phyloP scores from a whole-genome alignment of 2,888 invertebrate species.

The Dysmachus trigonus region DNA sequence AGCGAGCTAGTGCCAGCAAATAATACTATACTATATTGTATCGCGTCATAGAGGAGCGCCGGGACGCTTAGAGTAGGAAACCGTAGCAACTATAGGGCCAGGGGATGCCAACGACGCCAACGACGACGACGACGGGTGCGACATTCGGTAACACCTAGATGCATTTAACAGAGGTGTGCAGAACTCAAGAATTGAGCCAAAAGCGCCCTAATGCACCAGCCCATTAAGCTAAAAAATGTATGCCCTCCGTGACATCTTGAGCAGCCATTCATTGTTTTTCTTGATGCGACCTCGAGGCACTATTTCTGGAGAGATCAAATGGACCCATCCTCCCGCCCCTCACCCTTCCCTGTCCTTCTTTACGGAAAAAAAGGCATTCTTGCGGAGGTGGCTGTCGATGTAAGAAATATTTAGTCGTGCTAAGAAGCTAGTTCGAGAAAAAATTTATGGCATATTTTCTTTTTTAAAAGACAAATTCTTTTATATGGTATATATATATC shows the following conservation, averaged over 20 bases:
- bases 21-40: conserved; percentile 34
- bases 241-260: conserved; percentile 44
- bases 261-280: conserved; percentile 44
- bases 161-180: conserved; percentile 28
- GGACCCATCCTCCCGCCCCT: background rate
- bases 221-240: conserved; percentile 47
- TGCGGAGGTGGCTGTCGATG: background rate
- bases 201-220: conserved; percentile 47
- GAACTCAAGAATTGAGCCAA: conserved; percentile 35
- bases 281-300: background rate
- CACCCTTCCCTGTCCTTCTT: background rate
- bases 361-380: background rate
- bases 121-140: conserved; percentile 24
- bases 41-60: conserved; percentile 14
- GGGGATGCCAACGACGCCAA: background rate
- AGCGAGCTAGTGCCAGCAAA: conserved; percentile 28
- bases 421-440: background rate
- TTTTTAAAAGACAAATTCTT: background rate
- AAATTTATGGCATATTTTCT: background rate
- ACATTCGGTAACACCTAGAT: conserved; percentile 14
- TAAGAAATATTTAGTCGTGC: background rate
- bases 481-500: too few relatives aligned
- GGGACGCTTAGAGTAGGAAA: background rate
- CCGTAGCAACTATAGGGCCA: background rate
- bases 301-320: background rate